Evolutionary conservation across 2,888 invertebrate species (phyloP).

Genomic region (Lottia scabra): DNA sequence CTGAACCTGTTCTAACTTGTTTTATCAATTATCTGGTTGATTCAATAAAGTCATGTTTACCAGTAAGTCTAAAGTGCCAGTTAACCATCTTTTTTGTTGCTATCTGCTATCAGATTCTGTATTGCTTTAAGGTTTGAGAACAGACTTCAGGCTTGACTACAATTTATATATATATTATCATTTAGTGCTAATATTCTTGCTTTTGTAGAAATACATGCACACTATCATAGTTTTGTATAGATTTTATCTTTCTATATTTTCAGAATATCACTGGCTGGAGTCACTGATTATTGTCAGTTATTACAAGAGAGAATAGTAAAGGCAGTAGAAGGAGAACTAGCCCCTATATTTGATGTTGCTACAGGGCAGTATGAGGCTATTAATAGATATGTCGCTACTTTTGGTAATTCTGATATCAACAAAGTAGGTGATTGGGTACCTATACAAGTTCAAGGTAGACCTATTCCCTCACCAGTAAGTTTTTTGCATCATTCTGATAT

Average conservation of each 20-base stretch:
- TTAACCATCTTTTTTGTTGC: no score
- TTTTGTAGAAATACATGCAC: no score
- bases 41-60: no score
- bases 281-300: slow-evolving; percentile 41
- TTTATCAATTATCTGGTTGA: no score
- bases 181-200: no score
- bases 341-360: slow-evolving; percentile 15
- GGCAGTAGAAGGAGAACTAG: slow-evolving; percentile 44
- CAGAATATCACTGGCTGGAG: slow-evolving; percentile 48
- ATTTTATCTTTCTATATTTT: slow-evolving; percentile 6
- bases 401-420: slow-evolving; percentile 58
- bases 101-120: no score
- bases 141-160: no score
- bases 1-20: no score
- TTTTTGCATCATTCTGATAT: not conserved
- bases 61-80: no score
- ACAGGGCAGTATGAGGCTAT: slow-evolving; percentile 23
- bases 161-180: no score
- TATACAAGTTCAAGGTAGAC: slow-evolving; percentile 42
- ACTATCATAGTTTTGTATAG: no score
- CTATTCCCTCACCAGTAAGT: slow-evolving; percentile 26
- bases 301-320: slow-evolving; percentile 49
- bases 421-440: slow-evolving; percentile 65
- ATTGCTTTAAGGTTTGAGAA: no score
- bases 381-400: slow-evolving; percentile 60